Percentiles rank a stretch among this genome's conserved stretches.
These are phyloP conservation scores for Heliopora coerulea DNA, from an alignment of 92 coral and sea anemone genomes.

Conservation along the genomic window DNA sequence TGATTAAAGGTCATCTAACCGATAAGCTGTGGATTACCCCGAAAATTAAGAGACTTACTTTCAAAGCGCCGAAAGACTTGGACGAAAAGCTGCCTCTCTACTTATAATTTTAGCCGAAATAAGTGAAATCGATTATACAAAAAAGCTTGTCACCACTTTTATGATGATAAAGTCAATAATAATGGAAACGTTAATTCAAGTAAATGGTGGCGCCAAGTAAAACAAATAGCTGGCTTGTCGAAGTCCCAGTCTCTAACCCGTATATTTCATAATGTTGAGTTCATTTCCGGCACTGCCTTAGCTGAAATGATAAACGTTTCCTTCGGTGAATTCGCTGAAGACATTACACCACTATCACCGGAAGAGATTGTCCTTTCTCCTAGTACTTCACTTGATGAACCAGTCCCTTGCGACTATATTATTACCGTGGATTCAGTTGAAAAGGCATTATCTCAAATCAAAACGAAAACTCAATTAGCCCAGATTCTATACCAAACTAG, in stretches of 20 bases:
- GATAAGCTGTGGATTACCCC: constrained; percentile 59
- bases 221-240: constrained; percentile 25
- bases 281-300: background rate
- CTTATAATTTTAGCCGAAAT: constrained; percentile 47
- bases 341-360: constrained; percentile 25
- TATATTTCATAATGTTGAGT: constrained; percentile 3
- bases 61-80: constrained; percentile 47
- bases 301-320: constrained; percentile 48
- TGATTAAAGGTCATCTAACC: constrained; percentile 48
- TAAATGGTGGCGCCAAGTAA: constrained; percentile 36
- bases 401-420: constrained; percentile 28
- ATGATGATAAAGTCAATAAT: constrained; percentile 26
- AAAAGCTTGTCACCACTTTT: constrained; percentile 19
- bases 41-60: constrained; percentile 50
- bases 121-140: constrained; percentile 38
- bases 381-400: background rate
- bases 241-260: background rate
- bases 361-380: background rate
- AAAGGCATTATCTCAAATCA: constrained; percentile 10
- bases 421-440: constrained; percentile 39
- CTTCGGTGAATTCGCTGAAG: constrained; percentile 39
- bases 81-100: constrained; percentile 45
- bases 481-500: constrained; percentile 56
- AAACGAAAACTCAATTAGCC: constrained; percentile 40
- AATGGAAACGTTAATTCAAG: constrained; percentile 5